Conservation (phyloP, 92 coral and sea anemone species). For the Umimayanthus chanpuru region DNA sequence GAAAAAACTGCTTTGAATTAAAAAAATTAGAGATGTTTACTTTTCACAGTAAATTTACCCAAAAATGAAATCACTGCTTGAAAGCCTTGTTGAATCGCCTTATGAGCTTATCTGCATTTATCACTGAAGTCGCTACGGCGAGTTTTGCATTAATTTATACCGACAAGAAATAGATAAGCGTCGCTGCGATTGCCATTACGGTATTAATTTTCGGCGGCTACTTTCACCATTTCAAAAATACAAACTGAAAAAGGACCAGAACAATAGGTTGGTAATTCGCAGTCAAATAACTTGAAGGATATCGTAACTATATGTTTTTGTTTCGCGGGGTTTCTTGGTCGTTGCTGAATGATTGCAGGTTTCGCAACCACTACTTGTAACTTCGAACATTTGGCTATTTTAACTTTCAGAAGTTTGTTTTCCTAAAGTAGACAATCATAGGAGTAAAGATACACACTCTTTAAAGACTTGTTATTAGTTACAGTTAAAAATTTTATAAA, state of each 20-base stretch:
- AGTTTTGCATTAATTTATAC: too few species aligned
- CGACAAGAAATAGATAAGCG: background rate
- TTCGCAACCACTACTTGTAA: background rate
- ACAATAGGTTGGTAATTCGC: background rate
- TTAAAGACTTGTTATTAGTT: too few species aligned
- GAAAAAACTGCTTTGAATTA: too few species aligned
- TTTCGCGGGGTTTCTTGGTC: background rate
- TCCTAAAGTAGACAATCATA: background rate
- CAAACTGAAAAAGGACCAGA: background rate
- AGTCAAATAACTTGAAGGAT: background rate
- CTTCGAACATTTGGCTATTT: background rate
- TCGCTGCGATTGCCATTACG: background rate
- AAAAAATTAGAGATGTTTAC: too few species aligned
- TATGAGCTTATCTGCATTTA: too few species aligned
- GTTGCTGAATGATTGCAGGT: background rate
- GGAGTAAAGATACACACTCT: background rate
- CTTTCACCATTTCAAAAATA: background rate
- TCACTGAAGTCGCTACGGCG: background rate
- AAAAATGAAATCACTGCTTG: too few species aligned
- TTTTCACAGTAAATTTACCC: too few species aligned
- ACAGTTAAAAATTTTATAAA: too few species aligned
- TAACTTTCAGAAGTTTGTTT: background rate
- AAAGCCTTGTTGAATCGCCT: too few species aligned
- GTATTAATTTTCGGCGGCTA: too few species aligned
- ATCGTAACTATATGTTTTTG: background rate